Evolutionary conservation across 1,140 invertebrate genomes (phyloP), one percentile per base, ranked within the genome.

Genomic region (Caenorhabditis briggsae): DNA sequence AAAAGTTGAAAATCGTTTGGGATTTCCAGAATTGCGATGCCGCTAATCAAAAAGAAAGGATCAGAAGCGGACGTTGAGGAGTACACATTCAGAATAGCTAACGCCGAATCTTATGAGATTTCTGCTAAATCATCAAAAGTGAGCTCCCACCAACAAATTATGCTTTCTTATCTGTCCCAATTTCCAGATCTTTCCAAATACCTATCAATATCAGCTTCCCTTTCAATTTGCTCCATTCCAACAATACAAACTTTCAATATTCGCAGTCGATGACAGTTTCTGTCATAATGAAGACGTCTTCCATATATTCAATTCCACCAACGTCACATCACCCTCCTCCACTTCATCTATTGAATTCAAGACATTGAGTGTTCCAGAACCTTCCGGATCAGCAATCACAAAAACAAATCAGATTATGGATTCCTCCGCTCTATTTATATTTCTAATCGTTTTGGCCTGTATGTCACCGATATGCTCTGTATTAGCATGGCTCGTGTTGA

Each of bases 231-330:
- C 23, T 50, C 23, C 56, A 65, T 65, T 25, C 16, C 56, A 84
- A 25, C 46, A 61, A 59, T 84, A 61, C 43, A 59, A 84, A 25
- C 43, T 84, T n/a, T 84, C 83, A 50, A 48, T 84, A 46, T 84
- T 84, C 46, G 58, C 58, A 1, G 46, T 84, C 23, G 83, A 84
- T n/a, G 46, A 50, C 46, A 59, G 59, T 64, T 84, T 84, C n/a
- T 84, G 83, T 65, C 83, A 84, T 50, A 64, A 59, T 84, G 25
- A 59, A 50, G 83, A 84, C 50, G 43, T 65, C 5, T 61, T 59
- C 41, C n/a, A 59, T 48, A 61, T 84, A 2, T 84, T 84, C 59
- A 84, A 84, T 65, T 12, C 83, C 2, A 84, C 82, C 6, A 43
- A 56, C 11, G 5, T 20, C 41, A 56, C 41, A 8, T 41, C 50